Conservation (phyloP, 2,888 invertebrate genomes). For the Drosophila vallismaia region DNA sequence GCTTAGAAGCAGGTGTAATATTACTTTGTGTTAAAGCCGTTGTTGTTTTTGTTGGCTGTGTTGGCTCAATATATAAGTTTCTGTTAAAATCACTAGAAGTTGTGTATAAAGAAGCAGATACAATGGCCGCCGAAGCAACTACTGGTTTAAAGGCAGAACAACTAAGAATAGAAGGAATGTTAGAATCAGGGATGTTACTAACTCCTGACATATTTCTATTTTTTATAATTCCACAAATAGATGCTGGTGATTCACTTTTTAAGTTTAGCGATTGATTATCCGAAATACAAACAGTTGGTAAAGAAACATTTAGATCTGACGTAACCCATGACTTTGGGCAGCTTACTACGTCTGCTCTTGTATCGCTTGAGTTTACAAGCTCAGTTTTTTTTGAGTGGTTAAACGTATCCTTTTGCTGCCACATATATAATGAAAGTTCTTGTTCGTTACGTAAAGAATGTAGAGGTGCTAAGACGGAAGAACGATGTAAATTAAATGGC, state of each 20-base stretch:
- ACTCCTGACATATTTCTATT: conserved; percentile 43
- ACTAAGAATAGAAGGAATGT: conserved; percentile 66
- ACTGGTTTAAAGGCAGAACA: conserved; percentile 79
- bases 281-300: conserved; percentile 23
- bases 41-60: conserved; percentile 52
- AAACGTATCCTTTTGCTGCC: conserved; percentile 89
- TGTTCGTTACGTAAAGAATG: conserved; percentile 61
- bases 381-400: conserved; percentile 80
- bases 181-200: conserved; percentile 43
- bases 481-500: conserved; percentile 60
- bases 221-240: conserved; percentile 33
- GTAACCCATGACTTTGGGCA: conserved; percentile 88
- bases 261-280: conserved; percentile 40
- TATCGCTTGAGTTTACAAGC: conserved; percentile 6
- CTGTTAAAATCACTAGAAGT: conserved; percentile 56
- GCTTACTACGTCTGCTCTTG: conserved; percentile 34
- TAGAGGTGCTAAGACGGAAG: conserved; percentile 52
- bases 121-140: conserved; percentile 62
- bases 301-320: conserved; percentile 60
- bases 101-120: conserved; percentile 63
- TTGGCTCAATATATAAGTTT: conserved; percentile 43
- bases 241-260: conserved; percentile 42
- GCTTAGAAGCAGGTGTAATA: conserved; percentile 45
- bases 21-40: conserved; percentile 60
- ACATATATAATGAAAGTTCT: conserved; percentile 87